A percentile compares a stretch with the other conserved stretches of the same genome.
Conservation (phyloP, 2,888 invertebrate species). For the Electrophaes corylata region DNA sequence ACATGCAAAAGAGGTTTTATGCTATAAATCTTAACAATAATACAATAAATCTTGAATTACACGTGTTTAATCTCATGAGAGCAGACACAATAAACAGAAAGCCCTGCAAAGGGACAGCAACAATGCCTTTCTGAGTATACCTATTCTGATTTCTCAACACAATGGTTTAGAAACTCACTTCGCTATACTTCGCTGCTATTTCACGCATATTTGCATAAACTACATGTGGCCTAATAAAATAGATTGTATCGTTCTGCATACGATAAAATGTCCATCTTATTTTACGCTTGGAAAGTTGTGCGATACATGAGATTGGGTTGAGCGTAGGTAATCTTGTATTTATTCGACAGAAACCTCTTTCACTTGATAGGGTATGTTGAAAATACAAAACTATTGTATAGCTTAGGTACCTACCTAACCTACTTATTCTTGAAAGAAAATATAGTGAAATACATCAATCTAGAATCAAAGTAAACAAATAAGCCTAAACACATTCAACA, state of each 20-base stretch:
- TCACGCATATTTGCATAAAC: slow-evolving; percentile 60
- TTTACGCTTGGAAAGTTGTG: slow-evolving; percentile 54
- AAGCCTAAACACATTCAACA: too few relatives aligned
- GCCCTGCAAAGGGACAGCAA: slow-evolving; percentile 19
- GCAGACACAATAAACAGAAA: slow-evolving; percentile 19
- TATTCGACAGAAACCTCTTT: slow-evolving; percentile 11
- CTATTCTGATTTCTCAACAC: slow-evolving; percentile 33
- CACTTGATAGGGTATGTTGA: slow-evolving; percentile 16
- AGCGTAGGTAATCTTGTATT: slow-evolving; percentile 4
- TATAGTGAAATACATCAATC: not conserved
- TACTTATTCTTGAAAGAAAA: not conserved
- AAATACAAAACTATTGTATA: not conserved
- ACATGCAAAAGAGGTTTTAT: too few relatives aligned
- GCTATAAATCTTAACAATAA: not conserved
- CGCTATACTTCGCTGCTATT: slow-evolving; percentile 51
- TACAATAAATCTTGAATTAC: not conserved
- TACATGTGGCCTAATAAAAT: slow-evolving; percentile 55
- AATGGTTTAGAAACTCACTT: slow-evolving; percentile 39
- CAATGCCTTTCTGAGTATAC: slow-evolving; percentile 10
- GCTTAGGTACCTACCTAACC: not conserved
- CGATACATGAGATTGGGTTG: slow-evolving; percentile 7
- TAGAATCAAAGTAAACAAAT: not conserved
- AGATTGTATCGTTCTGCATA: slow-evolving; percentile 49
- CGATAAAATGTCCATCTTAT: slow-evolving; percentile 59
- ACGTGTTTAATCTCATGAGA: slow-evolving; percentile 3